A percentile compares a stretch with the other conserved stretches of the same genome.
Evolutionary conservation across 2,888 invertebrate genomes (phyloP).

Genomic region (Arrhopalites spinosus): DNA sequence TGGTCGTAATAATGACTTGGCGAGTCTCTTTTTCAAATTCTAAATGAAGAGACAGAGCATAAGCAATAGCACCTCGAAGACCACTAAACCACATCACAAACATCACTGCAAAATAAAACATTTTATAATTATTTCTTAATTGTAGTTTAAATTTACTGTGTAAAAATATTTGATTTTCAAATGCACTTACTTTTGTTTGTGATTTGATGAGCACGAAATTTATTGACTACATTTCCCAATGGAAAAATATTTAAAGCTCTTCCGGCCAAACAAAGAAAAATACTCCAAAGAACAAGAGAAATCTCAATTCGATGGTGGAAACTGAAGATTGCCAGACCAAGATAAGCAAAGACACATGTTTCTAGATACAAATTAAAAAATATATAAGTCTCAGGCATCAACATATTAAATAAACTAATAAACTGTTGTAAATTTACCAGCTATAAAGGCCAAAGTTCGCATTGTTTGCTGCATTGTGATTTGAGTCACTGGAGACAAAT

Average conservation of each 20-base stretch:
- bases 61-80: slow-evolving; percentile 89
- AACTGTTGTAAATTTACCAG: slow-evolving; percentile 61
- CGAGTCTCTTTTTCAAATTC: slow-evolving; percentile 92
- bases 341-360: slow-evolving; percentile 97
- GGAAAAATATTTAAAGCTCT: slow-evolving; percentile 97
- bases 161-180: not conserved
- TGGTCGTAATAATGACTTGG: slow-evolving; percentile 96
- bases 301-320: slow-evolving; percentile 91
- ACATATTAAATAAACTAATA: slow-evolving; percentile 1
- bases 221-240: slow-evolving; percentile 87
- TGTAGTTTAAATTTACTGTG: not conserved
- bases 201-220: slow-evolving; percentile 96
- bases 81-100: slow-evolving; percentile 99
- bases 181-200: slow-evolving; percentile 71
- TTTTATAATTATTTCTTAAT: not conserved
- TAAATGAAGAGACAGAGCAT: slow-evolving; percentile 93
- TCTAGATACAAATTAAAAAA: slow-evolving; percentile 62
- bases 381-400: not conserved
- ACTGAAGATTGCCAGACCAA: slow-evolving; percentile 92
- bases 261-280: slow-evolving; percentile 87
- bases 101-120: slow-evolving; percentile 68
- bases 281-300: slow-evolving; percentile 91
- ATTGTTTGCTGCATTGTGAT: slow-evolving; percentile 99
- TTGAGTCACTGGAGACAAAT: slow-evolving; percentile 96
- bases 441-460: slow-evolving; percentile 95